Conservation (phyloP, 2,797 vertebrate genomes). For the Lophius americanus region DNA sequence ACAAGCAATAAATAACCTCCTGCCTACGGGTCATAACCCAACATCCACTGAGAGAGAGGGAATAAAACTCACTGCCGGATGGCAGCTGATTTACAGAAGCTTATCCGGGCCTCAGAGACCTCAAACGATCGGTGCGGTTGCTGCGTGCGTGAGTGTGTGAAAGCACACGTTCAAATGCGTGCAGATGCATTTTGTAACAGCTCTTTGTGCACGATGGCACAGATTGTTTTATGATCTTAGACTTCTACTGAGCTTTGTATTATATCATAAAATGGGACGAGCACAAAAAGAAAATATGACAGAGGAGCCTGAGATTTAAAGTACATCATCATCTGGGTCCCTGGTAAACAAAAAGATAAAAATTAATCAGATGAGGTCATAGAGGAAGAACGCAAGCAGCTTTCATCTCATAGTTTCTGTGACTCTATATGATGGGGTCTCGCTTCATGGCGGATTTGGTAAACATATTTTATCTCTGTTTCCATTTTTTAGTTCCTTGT, state of each 20-base stretch:
- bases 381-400: conserved; percentile 56
- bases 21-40: conserved; percentile 73
- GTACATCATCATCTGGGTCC: conserved; percentile 56
- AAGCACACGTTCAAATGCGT: conserved; percentile 28
- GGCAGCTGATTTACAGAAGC: conserved; percentile 79
- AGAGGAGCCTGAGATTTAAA: conserved; percentile 57
- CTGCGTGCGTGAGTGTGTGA: conserved; percentile 29
- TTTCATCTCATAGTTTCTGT: conserved; percentile 62
- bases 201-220: conserved; percentile 27
- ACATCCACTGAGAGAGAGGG: conserved; percentile 65
- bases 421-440: conserved; percentile 54
- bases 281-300: conserved; percentile 29
- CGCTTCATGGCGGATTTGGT: conserved; percentile 38
- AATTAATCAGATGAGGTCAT: conserved; percentile 73
- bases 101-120: conserved; percentile 70
- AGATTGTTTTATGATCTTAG: conserved; percentile 59
- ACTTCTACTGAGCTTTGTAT: conserved; percentile 56
- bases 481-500: conserved; percentile 22
- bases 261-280: conserved; percentile 47
- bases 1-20: conserved; percentile 79
- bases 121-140: conserved; percentile 64
- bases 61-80: conserved; percentile 70
- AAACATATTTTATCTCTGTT: conserved; percentile 39
- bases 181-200: conserved; percentile 30
- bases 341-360: conserved; percentile 75